phyloP scores from a whole-genome alignment of 2,797 vertebrate genomes.

The Triplophysa bombifrons region DNA sequence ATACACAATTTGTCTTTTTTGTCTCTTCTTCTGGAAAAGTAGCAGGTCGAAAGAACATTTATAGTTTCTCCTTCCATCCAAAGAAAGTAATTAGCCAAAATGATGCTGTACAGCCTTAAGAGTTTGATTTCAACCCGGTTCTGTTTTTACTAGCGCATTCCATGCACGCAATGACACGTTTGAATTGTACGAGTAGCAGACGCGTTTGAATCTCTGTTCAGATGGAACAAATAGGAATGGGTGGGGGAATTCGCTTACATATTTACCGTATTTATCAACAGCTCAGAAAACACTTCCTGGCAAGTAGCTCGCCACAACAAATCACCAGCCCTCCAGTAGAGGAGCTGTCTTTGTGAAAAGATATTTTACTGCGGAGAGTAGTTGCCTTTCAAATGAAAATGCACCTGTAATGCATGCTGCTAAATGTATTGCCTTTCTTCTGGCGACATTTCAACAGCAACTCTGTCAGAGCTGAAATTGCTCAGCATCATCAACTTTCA shows the following conservation, averaged over 20 bases:
- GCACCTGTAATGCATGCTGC: constrained; percentile 49
- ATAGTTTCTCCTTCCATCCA: constrained; percentile 11
- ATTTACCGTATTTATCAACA: constrained; percentile 46
- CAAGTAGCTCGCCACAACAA: constrained; percentile 36
- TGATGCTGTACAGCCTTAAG: not conserved
- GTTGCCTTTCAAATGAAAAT: constrained; percentile 55
- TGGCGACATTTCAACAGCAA: constrained; percentile 32
- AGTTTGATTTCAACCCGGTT: constrained; percentile 37
- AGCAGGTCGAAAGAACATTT: not conserved
- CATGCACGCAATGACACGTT: constrained; percentile 50
- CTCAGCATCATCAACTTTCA: constrained; percentile 52
- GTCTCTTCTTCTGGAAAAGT: not conserved
- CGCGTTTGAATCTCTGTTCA: constrained; percentile 13
- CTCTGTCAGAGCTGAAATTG: constrained; percentile 49
- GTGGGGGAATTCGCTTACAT: constrained; percentile 31
- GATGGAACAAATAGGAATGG: constrained; percentile 20
- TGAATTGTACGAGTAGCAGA: constrained; percentile 18
- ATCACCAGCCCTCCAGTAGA: constrained; percentile 31
- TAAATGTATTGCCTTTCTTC: constrained; percentile 49
- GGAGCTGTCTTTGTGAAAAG: constrained; percentile 31
- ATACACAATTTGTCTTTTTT: not conserved
- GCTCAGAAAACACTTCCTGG: constrained; percentile 7
- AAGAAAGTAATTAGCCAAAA: constrained; percentile 33
- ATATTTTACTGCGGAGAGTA: constrained; percentile 44
- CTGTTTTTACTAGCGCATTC: constrained; percentile 51